Base-by-base conservation (phyloP, 2,113 vertebrate genomes). In the Hucho hucho region DNA sequence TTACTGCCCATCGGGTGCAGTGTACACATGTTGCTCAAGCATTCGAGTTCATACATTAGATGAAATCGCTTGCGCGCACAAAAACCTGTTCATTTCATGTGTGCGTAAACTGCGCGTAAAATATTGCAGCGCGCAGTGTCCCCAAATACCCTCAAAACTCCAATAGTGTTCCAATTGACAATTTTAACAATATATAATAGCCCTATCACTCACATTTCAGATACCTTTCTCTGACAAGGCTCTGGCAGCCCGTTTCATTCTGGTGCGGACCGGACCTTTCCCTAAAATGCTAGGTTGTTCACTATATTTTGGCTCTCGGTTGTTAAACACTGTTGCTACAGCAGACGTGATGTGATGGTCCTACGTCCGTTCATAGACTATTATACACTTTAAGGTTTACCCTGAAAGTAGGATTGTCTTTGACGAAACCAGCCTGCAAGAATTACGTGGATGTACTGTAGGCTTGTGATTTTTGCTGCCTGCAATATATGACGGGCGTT, bases 1-100 rank as follows among this genome's bases (percentile, higher is more conserved):
- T 80, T 79, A 78, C 82, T 75, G 74, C 37, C 78, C 67, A 75
- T 66, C 29, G 65, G 77, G 70, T 69, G 70, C 77, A 61, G 77
- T 56, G 61, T 75, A 66, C 75, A 85, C 76, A 72, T 81, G 75
- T 72, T 78, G 58, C 61, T 63, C 53, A 73, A 22, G 53, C 65
- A 59, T 43, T 43, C 49, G 22, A 72, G 64, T 24, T 28, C 32
- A 63, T 65, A 47, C 24, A 65, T 74, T 61, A 74, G 59, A 65
- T 49, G 7, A 25, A 26, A 53, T 25, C 61, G 61, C 22, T 25
- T 59, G 26, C 28, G 59, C 32, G 63, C 61, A 43, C 56, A 73
- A 32, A 24, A 24, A 63, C 18, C n/a, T 32, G 58, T 32, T 32
- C 1, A 37, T 32, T 63, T 63, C 61, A 56, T 56, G 14, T 16